phyloP scores from a whole-genome alignment of 2,797 vertebrate genomes.

The Emydoidea blandingii region DNA sequence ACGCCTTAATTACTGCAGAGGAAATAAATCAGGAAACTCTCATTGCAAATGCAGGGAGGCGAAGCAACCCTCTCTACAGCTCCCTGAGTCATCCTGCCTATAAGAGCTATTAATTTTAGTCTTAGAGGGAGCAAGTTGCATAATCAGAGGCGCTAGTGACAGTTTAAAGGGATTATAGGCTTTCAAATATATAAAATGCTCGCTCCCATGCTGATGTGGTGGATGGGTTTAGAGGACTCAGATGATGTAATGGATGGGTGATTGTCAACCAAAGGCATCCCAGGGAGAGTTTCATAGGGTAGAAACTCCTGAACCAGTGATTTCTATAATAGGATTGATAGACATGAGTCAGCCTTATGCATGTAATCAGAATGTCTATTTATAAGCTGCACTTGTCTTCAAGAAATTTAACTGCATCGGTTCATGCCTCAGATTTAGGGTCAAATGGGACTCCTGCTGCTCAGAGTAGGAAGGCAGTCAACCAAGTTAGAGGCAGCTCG shows the following conservation, averaged over 20 bases:
- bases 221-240: background rate
- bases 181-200: background rate
- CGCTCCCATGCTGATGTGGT: background rate
- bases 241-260: background rate
- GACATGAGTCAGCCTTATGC: accelerated
- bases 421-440: background rate
- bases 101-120: slow-evolving; percentile 53
- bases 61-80: slow-evolving; percentile 59
- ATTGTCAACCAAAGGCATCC: background rate
- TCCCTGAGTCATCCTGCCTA: slow-evolving; percentile 75
- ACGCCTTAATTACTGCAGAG: slow-evolving; percentile 81
- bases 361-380: accelerated
- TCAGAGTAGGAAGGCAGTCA: background rate
- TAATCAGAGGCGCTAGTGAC: background rate
- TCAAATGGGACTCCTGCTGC: background rate
- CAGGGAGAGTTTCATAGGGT: background rate
- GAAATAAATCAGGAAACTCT: slow-evolving; percentile 81
- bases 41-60: slow-evolving; percentile 67
- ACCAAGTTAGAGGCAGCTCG: background rate
- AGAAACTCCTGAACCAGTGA: background rate
- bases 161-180: slow-evolving; percentile 5
- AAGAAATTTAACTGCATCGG: background rate
- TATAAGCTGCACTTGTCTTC: accelerated
- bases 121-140: slow-evolving; percentile 39
- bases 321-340: background rate